A percentile compares a stretch with the other conserved stretches of the same genome.
These are phyloP conservation scores for Dascillus cervinus DNA, from an alignment of 2,888 invertebrate species.

Conservation along the genomic window DNA sequence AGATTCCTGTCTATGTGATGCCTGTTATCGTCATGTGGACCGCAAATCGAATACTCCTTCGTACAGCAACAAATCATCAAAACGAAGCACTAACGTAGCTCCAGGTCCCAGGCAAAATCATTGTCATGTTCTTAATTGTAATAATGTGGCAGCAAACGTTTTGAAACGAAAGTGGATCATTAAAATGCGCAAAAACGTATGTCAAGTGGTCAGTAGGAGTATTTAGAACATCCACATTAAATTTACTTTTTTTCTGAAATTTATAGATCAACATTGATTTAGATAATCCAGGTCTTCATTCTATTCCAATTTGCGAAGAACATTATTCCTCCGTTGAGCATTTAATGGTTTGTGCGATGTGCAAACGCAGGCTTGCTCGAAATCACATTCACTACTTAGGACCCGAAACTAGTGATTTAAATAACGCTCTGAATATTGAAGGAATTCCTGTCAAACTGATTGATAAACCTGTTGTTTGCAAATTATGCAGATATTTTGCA, in stretches of 20 bases:
- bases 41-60: slow-evolving; percentile 69
- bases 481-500: slow-evolving; percentile 72
- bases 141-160: slow-evolving; percentile 52
- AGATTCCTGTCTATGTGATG: slow-evolving; percentile 81
- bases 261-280: slow-evolving; percentile 50
- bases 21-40: slow-evolving; percentile 80
- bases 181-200: slow-evolving; percentile 61
- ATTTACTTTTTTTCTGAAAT: slow-evolving; percentile 2
- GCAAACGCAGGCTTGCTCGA: slow-evolving; percentile 65
- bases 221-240: too few relatives aligned
- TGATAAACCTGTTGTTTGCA: slow-evolving; percentile 70
- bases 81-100: slow-evolving; percentile 33
- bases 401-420: slow-evolving; percentile 47
- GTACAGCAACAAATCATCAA: slow-evolving; percentile 48
- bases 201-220: slow-evolving; percentile 53
- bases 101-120: slow-evolving; percentile 39
- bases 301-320: slow-evolving; percentile 59
- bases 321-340: slow-evolving; percentile 66
- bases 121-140: slow-evolving; percentile 62
- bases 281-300: slow-evolving; percentile 59
- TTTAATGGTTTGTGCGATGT: slow-evolving; percentile 69
- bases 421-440: slow-evolving; percentile 49
- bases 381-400: slow-evolving; percentile 70
- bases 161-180: slow-evolving; percentile 66
- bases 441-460: slow-evolving; percentile 61